These are phyloP conservation scores for Cercocebus atys DNA, from an alignment of 2,113 vertebrate genomes.

Conservation along the genomic window DNA sequence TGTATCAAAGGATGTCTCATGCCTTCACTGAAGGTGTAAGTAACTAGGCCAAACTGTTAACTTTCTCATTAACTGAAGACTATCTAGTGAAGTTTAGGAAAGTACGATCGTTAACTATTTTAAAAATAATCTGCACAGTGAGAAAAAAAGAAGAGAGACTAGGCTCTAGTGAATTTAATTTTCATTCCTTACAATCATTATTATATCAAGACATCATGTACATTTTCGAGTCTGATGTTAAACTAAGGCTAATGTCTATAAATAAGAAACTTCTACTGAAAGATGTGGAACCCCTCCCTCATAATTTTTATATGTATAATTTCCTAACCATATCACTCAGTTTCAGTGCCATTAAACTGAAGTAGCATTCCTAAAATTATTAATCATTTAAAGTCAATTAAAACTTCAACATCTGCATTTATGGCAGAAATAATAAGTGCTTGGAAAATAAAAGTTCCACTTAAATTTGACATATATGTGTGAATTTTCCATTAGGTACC, in stretches of 20 bases:
- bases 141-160: background rate
- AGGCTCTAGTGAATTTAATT: background rate
- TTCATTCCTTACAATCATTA: background rate
- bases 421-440: slow-evolving; percentile 6
- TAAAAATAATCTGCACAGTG: background rate
- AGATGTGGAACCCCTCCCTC: background rate
- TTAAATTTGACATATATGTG: background rate
- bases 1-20: background rate
- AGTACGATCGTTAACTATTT: background rate
- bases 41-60: background rate
- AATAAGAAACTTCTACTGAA: background rate
- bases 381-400: background rate
- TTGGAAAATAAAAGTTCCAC: background rate
- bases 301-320: background rate
- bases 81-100: background rate
- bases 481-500: background rate
- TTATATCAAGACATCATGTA: background rate
- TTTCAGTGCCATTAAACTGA: background rate
- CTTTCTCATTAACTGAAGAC: background rate
- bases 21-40: background rate
- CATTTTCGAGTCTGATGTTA: background rate
- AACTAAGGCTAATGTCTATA: background rate
- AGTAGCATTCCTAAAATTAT: background rate
- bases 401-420: background rate
- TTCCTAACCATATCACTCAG: background rate